Base-by-base conservation (phyloP, 2,113 vertebrate species). In the Lagopus leucura region DNA sequence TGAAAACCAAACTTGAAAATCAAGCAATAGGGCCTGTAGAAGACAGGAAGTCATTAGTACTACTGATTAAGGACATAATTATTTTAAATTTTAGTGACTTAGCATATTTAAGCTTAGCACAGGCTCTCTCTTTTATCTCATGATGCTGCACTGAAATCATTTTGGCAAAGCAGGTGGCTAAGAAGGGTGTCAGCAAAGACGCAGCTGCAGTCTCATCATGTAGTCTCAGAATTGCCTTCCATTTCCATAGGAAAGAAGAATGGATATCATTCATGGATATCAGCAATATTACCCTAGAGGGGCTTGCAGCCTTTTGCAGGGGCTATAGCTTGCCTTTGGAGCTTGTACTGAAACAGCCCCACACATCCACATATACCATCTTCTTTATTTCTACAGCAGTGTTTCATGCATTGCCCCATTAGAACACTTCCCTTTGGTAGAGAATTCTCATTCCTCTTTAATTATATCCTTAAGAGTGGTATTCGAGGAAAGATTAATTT, bases 401-500 rank as follows among this genome's bases (percentile, higher is more conserved):
- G 61, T 79, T 93, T 82, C 89, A 60, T 55, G 61, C 42, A 42
- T 30, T 93, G 74, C 86, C 88, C 94, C 85, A 86, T 90, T 96
- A 94, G 93, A 92, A 94, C 60, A 81, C 78, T 83, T 92, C 11
- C 52, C 71, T 97, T 95, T 92, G 92, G 95, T 87, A 94, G 63
- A 36, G 81, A 91, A 86, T 75, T 82, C 92, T 92, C 86, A 88
- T 78, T 95, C 72, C 85, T 93, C 95, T 96, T 97, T 94, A 96
- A 96, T 97, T 94, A 95, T 86, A 86, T 95, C 94, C 94, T 96
- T 91, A 92, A 95, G 94, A 97, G 90, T 92, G 83, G 92, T 82
- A 96, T 97, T 97, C 91, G 91, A 93, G 89, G 88, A 79, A 93
- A 93, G 92, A 79, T 92, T 95, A 96, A 95, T 96, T 96, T 96